These are phyloP conservation scores for Scytalopus superciliaris DNA, from an alignment of 2,113 vertebrate species.

Conservation along the genomic window DNA sequence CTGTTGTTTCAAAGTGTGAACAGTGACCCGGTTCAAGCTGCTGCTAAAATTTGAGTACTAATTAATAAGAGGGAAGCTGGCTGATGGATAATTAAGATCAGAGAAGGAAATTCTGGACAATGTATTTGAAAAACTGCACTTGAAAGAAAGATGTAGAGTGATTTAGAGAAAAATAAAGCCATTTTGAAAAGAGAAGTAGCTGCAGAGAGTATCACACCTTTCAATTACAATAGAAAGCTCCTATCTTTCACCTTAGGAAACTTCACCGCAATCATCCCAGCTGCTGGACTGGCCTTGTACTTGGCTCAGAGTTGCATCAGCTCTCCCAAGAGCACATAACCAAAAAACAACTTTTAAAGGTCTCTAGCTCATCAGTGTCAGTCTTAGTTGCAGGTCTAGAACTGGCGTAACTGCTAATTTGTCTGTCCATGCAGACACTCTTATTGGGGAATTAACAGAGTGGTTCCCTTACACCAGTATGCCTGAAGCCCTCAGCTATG, in stretches of 20 bases:
- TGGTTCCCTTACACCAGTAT: not conserved
- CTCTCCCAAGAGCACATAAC: not conserved
- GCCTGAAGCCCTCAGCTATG: not conserved
- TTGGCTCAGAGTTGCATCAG: not conserved
- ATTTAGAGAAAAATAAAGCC: not conserved
- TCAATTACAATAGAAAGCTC: not conserved
- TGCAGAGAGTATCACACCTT: not conserved
- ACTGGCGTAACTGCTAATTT: not conserved
- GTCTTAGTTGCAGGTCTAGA: not conserved
- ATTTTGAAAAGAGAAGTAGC: not conserved
- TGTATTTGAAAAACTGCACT: not conserved
- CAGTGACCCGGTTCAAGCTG: conserved; percentile 64
- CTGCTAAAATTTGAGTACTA: conserved; percentile 68
- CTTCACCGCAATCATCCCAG: not conserved
- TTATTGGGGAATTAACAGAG: not conserved
- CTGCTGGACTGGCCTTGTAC: not conserved
- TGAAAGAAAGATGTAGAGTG: not conserved
- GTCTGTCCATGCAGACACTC: not conserved
- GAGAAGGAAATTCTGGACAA: conserved; percentile 42
- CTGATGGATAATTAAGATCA: conserved; percentile 57
- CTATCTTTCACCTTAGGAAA: not conserved
- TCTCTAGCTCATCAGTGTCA: not conserved
- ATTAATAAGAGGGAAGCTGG: conserved; percentile 64
- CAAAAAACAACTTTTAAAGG: not conserved
- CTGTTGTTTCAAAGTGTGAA: conserved; percentile 68